Base-by-base conservation (phyloP, 2,113 vertebrate species). In the Psephotus haematonotus region DNA sequence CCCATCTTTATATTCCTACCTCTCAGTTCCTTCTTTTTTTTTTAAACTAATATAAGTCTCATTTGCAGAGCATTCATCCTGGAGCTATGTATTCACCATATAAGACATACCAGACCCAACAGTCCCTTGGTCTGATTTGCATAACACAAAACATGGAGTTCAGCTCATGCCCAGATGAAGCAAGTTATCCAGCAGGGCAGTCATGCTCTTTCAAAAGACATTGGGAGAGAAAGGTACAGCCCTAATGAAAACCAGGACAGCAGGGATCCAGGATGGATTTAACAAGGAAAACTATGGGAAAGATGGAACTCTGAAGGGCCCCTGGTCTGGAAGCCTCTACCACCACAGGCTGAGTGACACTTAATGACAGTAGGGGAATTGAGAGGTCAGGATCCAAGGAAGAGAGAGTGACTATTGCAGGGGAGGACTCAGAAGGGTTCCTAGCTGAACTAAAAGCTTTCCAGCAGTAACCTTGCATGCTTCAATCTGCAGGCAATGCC, bases 1-100 rank as follows among this genome's bases (percentile, higher is more conserved):
- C 93, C 90, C 77, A 90, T 78, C 88, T 84, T 92, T 81, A 59
- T 81, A 43, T n/a, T 92, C 87, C 59, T 69, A 44, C 49, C 50
- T 84, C 78, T 82, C 15, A 35, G 31, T 7, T 76, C 55, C 22
- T 80, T n/a, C 9, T 13, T 70, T 47, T 60, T 81, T 71, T 11
- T 13, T 44, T 44, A 18, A 63, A 49, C 31, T 59, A 59, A 77
- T 31, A 35, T 4, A 55, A 62, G 39, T 41, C 28, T 70, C 29
- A 22, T 46, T 86, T 76, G 47, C 60, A 72, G 41, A 82, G 49
- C 4, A 15, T 63, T 72, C 53, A 59, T 31, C 28, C 74, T 4
- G 2, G 17, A 94, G 41, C 70, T 57, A 39, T 37, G 81, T 65
- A 90, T 47, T 70, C 52, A 53, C 43, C 0, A 0, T n/a, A 23